A percentile compares a stretch with the other conserved stretches of the same genome.
Evolutionary conservation across 1,140 invertebrate species (phyloP).

Genomic region (Saccostrea cuccullata): DNA sequence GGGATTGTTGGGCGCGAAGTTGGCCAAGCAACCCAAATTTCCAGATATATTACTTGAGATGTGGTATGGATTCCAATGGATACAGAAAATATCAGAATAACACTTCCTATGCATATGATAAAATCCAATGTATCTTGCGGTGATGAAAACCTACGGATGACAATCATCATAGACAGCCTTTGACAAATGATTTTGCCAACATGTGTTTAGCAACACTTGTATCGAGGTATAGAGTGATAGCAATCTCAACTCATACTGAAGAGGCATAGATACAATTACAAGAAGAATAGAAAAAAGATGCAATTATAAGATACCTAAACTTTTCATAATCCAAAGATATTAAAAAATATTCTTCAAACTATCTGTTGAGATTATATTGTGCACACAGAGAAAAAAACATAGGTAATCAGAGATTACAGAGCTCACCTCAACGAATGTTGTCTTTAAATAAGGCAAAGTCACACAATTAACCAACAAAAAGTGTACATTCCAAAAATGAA

Average conservation of each 20-base stretch:
- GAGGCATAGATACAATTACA: conserved; percentile 47
- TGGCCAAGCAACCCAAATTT: too few relatives aligned
- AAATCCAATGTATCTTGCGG: conserved; percentile 2
- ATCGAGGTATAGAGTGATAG: conserved; percentile 34
- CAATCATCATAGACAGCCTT: conserved; percentile 26
- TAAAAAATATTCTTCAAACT: conserved; percentile 35
- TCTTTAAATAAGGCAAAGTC: too few relatives aligned
- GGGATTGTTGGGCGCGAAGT: too few relatives aligned
- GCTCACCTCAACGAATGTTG: too few relatives aligned
- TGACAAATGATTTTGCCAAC: not conserved
- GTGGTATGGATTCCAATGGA: conserved; percentile 43
- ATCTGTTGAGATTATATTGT: conserved; percentile 38
- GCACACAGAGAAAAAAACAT: conserved; percentile 29
- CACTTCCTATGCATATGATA: conserved; percentile 37
- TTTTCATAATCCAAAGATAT: conserved; percentile 34
- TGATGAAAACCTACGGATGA: conserved; percentile 44
- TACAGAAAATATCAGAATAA: conserved; percentile 41
- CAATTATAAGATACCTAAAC: conserved; percentile 45
- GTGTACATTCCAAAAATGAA: too few relatives aligned
- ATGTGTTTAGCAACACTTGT: conserved; percentile 43
- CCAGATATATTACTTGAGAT: not conserved
- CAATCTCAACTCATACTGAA: not conserved
- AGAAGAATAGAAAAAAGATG: conserved; percentile 42
- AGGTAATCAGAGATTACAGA: too few relatives aligned
- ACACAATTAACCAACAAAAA: too few relatives aligned